A percentile compares a stretch with the other conserved stretches of the same genome.
Conservation (phyloP, 2,888 invertebrate genomes). For the Ectemnius continuus region DNA sequence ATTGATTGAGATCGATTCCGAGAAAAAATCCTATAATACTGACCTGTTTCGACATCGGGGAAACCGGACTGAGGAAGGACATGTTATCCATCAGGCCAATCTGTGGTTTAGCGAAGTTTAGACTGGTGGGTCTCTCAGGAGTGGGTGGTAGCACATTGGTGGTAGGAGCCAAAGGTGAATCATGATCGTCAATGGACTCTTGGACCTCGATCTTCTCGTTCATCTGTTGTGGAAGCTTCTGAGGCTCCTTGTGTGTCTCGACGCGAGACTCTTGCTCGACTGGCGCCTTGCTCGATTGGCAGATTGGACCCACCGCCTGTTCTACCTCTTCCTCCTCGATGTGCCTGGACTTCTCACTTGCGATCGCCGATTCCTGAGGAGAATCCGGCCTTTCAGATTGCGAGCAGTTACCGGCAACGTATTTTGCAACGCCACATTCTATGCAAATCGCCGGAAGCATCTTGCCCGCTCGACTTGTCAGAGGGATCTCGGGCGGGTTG, state of each 20-base stretch:
- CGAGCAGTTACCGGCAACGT: conserved; percentile 65
- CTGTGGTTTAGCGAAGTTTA: conserved; percentile 58
- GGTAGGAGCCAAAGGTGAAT: conserved; percentile 34
- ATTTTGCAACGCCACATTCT: conserved; percentile 75
- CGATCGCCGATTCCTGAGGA: conserved; percentile 18
- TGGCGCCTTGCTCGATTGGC: conserved; percentile 53
- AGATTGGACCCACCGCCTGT: conserved; percentile 46
- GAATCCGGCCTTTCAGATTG: conserved; percentile 32
- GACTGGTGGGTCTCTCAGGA: conserved; percentile 62
- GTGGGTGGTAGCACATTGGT: conserved; percentile 19
- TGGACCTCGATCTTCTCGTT: conserved; percentile 49
- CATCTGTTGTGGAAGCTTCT: conserved; percentile 19
- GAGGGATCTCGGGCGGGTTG: not conserved
- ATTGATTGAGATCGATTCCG: too few relatives aligned
- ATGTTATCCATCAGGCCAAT: conserved; percentile 45
- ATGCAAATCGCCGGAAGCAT: conserved; percentile 65
- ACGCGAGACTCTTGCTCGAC: conserved; percentile 46
- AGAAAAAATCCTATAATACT: not conserved
- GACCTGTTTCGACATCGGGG: conserved; percentile 67
- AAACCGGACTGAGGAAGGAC: conserved; percentile 64
- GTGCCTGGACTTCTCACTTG: conserved; percentile 21
- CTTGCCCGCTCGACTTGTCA: conserved; percentile 21
- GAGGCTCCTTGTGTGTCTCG: conserved; percentile 43
- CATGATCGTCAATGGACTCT: conserved; percentile 42
- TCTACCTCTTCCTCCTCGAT: conserved; percentile 43